Base-by-base conservation (phyloP, 1,140 invertebrate genomes). In the Orchestia grillus region DNA sequence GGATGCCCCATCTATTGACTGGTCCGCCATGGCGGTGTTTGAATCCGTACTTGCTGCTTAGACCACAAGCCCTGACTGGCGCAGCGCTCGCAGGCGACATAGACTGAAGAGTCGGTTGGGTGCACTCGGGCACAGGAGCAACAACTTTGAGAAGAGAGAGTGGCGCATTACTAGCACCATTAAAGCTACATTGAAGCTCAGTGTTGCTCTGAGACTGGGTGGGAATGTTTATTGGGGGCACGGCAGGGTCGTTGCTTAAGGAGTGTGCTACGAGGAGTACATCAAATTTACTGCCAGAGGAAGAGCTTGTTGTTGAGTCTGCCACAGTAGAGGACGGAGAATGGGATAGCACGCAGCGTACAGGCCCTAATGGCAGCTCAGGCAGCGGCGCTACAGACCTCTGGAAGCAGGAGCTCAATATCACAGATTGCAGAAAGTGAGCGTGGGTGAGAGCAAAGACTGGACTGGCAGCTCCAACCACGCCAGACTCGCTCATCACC, bases 1-100 rank as follows among this genome's bases (percentile, higher is more conserved):
- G 96, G 96, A 97, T 97, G 96, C 96, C 96, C 96, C 96, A 97
- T 77, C 96, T 96, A 96, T 97, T 97, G 96, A 96, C 96, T 94
- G 92, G 92, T 47, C 92, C 92, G 92, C 92, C 92, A 94, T 45
- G 44, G 92, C 92, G 92, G 92, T 45, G 92, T 94, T 44, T 94
- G 92, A 94, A 94, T 42, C 92, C 92, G 44, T 94, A 96, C 95
- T 87, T 96, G 95, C 88, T 96, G 90, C 92, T 90, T 44, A 96
- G 43, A 47, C 87, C 96, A 47, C 96, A 91, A 44, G 87, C 45
- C 96, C 95, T 95, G 87, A 95, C 91, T 87, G 91, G 96, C 90
- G 92, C 96, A 87, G 90, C 53, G 92, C 1, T 44, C 77, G 43
- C 44, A 44, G 62, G 47, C 96, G 44, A 44, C 87, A 91, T 41